Evolutionary conservation across 2,888 invertebrate genomes (phyloP), one percentile per base, ranked within the genome.

Genomic region (Lepeophtheirus nordmannii): DNA sequence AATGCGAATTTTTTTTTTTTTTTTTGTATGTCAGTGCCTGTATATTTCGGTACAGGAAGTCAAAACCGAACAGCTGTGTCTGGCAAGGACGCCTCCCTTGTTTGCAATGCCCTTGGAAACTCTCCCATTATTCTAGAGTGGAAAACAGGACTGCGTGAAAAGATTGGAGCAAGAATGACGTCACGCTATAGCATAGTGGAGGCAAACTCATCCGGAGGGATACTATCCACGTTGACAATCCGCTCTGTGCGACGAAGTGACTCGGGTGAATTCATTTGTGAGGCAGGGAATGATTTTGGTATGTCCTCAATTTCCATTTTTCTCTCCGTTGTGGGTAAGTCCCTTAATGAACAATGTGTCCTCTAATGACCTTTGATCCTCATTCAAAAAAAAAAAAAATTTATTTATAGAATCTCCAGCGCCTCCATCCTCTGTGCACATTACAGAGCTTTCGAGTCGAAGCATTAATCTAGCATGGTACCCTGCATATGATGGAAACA

Each of bases 401-500:
- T 30, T 30, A 30, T 30, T 30, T 30, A 30, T 17, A 61, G 61
- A 61, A 17, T 17, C 37, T n/a, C 61, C 61, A 7, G 61, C 5
- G 37, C 61, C 61, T n/a, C 61, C 61, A 12, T 30, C 61, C 8
- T 30, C 30, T 37, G 37, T 61, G 37, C 37, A 61, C 39, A n/a
- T 61, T 12, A 30, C 61, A n/a, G 61, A 61, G 8, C 30, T 61
- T 8, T n/a, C 30, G 1, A 30, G 30, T 37, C 2, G 61, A 23
- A 37, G 30, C 30, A 37, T 37, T 14, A 38, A n/a, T 17, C 61
- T 61, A 22, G 22, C 61, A 22, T 61, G 61, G 61, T 61, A 61
- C 37, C 61, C 61, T 7, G 61, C 61, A 12, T 61, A 30, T 38
- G 61, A 61, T 17, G 61, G 61, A 37, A 61, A 61, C 10, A 61